phyloP scores from a whole-genome alignment of 2,113 vertebrate genomes.

The Stegostoma tigrinum region DNA sequence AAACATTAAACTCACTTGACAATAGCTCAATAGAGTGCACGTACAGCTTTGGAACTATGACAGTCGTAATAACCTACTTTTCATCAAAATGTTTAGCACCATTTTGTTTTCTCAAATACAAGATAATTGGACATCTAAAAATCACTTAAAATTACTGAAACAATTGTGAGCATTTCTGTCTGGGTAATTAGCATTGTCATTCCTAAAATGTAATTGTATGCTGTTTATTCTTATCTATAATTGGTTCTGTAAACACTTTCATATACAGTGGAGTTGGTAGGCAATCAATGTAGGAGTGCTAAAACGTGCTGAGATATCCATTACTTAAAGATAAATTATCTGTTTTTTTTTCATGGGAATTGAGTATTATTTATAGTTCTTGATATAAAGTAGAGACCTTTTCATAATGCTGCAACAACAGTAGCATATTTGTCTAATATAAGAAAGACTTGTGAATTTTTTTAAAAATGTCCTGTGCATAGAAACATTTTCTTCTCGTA shows the following conservation, averaged over 20 bases:
- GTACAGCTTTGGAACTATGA: conserved; percentile 24
- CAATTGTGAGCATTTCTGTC: conserved; percentile 34
- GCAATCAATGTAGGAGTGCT: conserved; percentile 23
- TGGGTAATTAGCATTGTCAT: conserved; percentile 36
- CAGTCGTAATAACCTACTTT: conserved; percentile 37
- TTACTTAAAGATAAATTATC: conserved; percentile 13
- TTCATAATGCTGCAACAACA: conserved; percentile 26
- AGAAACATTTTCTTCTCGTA: background rate
- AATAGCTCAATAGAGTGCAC: conserved; percentile 24
- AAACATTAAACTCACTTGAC: conserved; percentile 26
- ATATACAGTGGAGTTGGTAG: conserved; percentile 31
- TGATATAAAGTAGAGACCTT: conserved; percentile 21
- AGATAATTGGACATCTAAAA: conserved; percentile 37
- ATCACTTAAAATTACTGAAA: conserved; percentile 36
- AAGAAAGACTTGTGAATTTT: conserved; percentile 19
- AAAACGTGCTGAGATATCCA: background rate
- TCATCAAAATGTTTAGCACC: conserved; percentile 36
- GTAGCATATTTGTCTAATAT: background rate
- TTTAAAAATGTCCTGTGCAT: background rate
- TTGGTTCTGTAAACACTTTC: conserved; percentile 36
- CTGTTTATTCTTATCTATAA: conserved; percentile 36
- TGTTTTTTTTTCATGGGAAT: background rate
- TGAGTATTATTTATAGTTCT: conserved; percentile 6
- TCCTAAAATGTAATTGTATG: conserved; percentile 37
- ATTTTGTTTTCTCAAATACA: conserved; percentile 37